These are phyloP conservation scores for Diplodus puntazzo DNA, from an alignment of 2,797 vertebrate species.

Conservation along the genomic window DNA sequence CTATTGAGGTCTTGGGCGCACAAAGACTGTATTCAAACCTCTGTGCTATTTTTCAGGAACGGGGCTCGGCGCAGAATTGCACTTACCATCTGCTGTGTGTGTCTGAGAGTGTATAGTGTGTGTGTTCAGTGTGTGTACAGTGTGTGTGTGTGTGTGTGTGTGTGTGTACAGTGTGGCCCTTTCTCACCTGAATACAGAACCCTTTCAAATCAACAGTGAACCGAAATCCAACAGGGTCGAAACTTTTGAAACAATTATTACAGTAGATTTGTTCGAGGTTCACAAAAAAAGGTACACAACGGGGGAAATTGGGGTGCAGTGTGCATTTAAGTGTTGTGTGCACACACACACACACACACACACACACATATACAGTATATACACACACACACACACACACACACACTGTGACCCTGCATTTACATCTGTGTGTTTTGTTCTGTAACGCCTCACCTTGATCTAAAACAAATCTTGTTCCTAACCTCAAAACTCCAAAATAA, in stretches of 20 bases:
- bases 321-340: slow-evolving; percentile 16
- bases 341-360: neutral
- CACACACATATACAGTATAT: neutral
- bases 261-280: slow-evolving; percentile 15
- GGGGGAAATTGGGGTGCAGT: slow-evolving; percentile 32
- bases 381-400: neutral
- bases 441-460: neutral
- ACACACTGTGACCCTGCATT: slow-evolving; percentile 16
- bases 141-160: slow-evolving; percentile 3
- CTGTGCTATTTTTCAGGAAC: slow-evolving; percentile 70
- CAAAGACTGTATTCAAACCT: slow-evolving; percentile 76
- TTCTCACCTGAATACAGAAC: slow-evolving; percentile 50
- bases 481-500: slow-evolving; percentile 36
- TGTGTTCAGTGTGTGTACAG: neutral
- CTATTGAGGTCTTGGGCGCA: slow-evolving; percentile 69
- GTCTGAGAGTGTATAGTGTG: slow-evolving; percentile 13
- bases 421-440: slow-evolving; percentile 13
- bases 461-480: slow-evolving; percentile 28
- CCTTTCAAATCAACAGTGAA: slow-evolving; percentile 45
- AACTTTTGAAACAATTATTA: slow-evolving; percentile 40
- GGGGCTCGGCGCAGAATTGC: slow-evolving; percentile 49
- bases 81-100: slow-evolving; percentile 66
- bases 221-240: slow-evolving; percentile 31
- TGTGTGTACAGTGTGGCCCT: slow-evolving; percentile 29
- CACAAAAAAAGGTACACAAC: slow-evolving; percentile 8